Conservation (phyloP, 1,140 invertebrate genomes). For the Hylaeus volcanicus region DNA sequence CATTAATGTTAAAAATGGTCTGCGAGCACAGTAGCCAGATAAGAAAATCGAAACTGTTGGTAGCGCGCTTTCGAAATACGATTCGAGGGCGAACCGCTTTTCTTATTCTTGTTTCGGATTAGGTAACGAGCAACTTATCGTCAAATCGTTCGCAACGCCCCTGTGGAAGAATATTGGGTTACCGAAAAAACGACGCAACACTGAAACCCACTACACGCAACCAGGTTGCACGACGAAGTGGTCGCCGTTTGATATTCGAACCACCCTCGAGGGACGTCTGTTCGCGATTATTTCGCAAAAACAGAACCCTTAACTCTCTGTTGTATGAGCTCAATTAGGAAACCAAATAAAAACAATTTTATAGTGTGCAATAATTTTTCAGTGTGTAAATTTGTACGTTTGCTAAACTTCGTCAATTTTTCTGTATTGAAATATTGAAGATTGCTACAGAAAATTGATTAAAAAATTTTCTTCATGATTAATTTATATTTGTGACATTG, state of each 20-base stretch:
- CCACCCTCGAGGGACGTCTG: constrained; percentile 40
- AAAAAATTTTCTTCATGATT: no score
- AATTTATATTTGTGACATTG: no score
- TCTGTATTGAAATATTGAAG: no score
- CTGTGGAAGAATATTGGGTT: constrained; percentile 31
- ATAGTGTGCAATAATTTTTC: no score
- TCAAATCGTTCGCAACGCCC: constrained; percentile 14
- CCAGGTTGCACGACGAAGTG: constrained; percentile 61
- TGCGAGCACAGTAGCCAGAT: no score
- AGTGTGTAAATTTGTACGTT: no score
- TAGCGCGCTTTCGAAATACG: background rate
- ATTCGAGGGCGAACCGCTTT: background rate
- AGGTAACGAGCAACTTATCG: background rate
- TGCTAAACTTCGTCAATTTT: no score
- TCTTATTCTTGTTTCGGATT: no score
- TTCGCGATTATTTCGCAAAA: background rate
- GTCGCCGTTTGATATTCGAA: constrained; percentile 23
- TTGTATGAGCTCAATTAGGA: no score
- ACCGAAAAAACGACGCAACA: constrained; percentile 56
- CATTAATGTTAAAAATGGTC: no score
- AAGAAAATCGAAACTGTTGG: background rate
- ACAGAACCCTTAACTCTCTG: background rate
- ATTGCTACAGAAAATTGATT: no score
- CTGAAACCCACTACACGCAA: constrained; percentile 72
- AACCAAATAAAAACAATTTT: no score